These are phyloP conservation scores for Parapristionchus giblindavisi DNA, from an alignment of 2,888 invertebrate genomes.

Conservation along the genomic window DNA sequence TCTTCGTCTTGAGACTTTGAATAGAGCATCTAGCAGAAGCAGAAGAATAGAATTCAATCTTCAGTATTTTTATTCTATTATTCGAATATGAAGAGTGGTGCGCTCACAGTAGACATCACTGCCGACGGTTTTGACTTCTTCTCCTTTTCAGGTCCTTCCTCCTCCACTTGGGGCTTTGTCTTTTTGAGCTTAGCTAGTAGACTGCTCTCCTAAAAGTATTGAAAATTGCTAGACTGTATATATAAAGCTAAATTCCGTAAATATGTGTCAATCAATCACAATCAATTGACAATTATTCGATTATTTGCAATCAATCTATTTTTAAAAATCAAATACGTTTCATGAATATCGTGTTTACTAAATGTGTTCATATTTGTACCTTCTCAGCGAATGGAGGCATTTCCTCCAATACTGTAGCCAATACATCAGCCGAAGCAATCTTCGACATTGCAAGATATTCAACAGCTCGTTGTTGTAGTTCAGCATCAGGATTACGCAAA, in stretches of 20 bases:
- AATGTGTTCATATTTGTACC: conserved; percentile 25
- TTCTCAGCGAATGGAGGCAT: conserved; percentile 99
- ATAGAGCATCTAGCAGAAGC: no score
- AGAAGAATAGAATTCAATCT: neutral
- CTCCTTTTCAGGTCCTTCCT: conserved; percentile 72
- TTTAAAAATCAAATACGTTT: no score
- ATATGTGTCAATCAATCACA: no score
- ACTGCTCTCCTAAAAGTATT: conserved; percentile 79
- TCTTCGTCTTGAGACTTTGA: no score
- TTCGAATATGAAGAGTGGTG: no score
- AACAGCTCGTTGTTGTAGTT: conserved; percentile 95
- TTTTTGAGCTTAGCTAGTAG: conserved; percentile 96
- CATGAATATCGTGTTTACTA: neutral
- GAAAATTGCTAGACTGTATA: no score
- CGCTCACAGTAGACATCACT: conserved; percentile 46
- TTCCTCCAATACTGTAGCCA: conserved; percentile 84
- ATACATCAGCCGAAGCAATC: conserved; percentile 93
- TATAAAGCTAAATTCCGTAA: no score
- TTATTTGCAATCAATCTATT: no score
- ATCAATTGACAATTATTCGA: no score
- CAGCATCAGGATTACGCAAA: conserved; percentile 94
- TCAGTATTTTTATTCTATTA: neutral
- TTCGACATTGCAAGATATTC: conserved; percentile 96
- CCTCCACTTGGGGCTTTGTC: conserved; percentile 93
- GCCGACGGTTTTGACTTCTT: conserved; percentile 66